Evolutionary conservation across 2,888 invertebrate species (phyloP), one percentile per base, ranked within the genome.

Genomic region (Cephus pygmeus): DNA sequence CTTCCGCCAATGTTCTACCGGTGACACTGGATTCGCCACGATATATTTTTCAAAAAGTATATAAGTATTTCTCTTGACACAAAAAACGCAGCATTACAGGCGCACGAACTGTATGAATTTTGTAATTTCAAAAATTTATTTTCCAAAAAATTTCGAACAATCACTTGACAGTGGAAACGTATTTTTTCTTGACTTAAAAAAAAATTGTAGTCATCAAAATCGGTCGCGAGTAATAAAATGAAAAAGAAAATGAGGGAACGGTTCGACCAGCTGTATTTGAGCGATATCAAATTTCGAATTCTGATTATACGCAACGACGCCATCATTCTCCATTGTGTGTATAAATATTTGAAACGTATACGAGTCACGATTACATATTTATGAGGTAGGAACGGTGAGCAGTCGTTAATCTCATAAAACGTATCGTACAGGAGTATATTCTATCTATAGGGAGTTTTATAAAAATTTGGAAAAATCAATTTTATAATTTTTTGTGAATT

Each of bases 301-400:
- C 84, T 85, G 86, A 90, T 90, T 88, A 89, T 84, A 89, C 83
- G 91, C 82, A 87, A 83, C 82, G 84, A 88, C 89, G 87, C 91
- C 85, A 71, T 77, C 76, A 75, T 34, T 71, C 69, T 73, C 68
- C 69, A 31, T 34, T 30, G 56, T 77, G 69, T 73, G 73, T 75
- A 68, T 73, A 79, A 73, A 73, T 73, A 31, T 34, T 71, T 71
- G 34, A 71, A 71, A 34, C 71, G 71, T 34, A 34, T 34, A 71
- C 23, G 23, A 56, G 56, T 56, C 56, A 56, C 23, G 56, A 56
- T 56, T 56, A 56, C 56, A 56, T 56, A 56, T 56, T 56, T 56
- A 56, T 56, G 56, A 56, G 56, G 56, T 4, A 56, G 56, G 23
- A 23, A 23, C 56, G 23, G 56, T 9, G 56, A 56, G 56, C 56